Evolutionary conservation across 2,113 vertebrate genomes (phyloP), one percentile per base, ranked within the genome.

Genomic region (Xiphias gladius): DNA sequence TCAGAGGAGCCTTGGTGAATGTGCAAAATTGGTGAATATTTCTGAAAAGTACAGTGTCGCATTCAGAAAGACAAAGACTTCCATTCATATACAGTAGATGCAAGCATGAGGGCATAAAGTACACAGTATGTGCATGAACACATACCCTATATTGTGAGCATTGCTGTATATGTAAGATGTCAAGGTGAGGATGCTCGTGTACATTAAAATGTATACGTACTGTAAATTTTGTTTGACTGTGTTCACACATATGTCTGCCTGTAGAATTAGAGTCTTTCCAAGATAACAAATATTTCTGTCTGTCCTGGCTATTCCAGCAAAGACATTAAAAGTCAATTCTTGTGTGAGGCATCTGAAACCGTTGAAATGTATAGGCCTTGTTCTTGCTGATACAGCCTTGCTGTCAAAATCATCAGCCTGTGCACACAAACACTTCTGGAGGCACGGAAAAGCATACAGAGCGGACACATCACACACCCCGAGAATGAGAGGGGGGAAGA

Each of bases 371-470:
- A 94, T 93, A 89, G 91, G 61, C 82, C 85, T 89, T 87, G 73
- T 91, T 93, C 90, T 86, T 94, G 94, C 94, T 94, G 94, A 94
- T 90, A 67, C 91, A 92, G 93, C 92, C 85, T 1, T 37, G 86
- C 93, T 94, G 94, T 94, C 92, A 94, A 85, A 94, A 91, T 86
- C 92, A 93, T 93, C 91, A 92, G 88, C 24, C 81, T 86, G 88
- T 80, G 87, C 89, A 91, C 89, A 91, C 89, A 91, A 92, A 91
- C 90, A 77, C 54, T 89, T 74, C 85, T 83, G 74, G 76, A 91
- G 72, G 75, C 85, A 86, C 19, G 28, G 73, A 88, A 89, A 85
- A 30, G 59, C 90, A 91, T 86, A 89, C 80, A 86, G 80, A 91
- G 84, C 82, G 89, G 63, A 84, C 79, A 79, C 79, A 83, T 76